Base-by-base conservation (phyloP, 2,888 invertebrate genomes). In the Xanthostigma xanthostigma region DNA sequence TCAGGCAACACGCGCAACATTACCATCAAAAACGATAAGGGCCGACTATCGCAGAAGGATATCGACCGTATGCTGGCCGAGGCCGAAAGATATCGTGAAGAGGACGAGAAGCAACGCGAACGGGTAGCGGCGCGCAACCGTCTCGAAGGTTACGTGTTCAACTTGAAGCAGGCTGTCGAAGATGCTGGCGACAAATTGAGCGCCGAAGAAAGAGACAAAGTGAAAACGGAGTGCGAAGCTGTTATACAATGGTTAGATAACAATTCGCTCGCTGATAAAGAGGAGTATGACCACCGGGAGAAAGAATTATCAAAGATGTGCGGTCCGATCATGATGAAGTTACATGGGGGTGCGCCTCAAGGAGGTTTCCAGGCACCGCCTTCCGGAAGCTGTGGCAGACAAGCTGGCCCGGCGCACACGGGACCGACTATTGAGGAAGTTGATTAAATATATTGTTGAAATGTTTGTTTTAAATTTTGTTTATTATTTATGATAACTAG, bases 1-100 rank as follows among this genome's bases (percentile, higher is more conserved):
- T 74, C 75, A 12, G 77, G 78, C 5, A 81, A 80, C 53, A 74
- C 74, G 50, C 80, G 79, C 63, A 81, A 81, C 63, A 86, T 88
- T 54, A 81, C 81, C 49, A 89, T 89, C 54, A 84, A 83, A 62
- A 88, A 88, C 67, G 85, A 89, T 68, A 84, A 81, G 60, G 86
- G 87, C 0, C 74, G 88, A 8, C 69, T 89, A 44, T 84, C 84
- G 13, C 84, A 87, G 61, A 80, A 80, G 8, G 88, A 89, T 59
- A 89, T 89, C 54, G 86, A 89, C 53, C 72, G 80, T 51, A 88
- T 86, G 86, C 66, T 86, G 36, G 65, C 73, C 4, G 85, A 86
- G 53, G 85, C 86, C 0, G 85, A 86, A 59, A 71, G 67, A 46
- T 86, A 81, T 65, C 75, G 76, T 41, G 81, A 79, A 37, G 84